Conservation (phyloP, 2,113 vertebrate genomes). For the Sphaerodactylus townsendi region DNA sequence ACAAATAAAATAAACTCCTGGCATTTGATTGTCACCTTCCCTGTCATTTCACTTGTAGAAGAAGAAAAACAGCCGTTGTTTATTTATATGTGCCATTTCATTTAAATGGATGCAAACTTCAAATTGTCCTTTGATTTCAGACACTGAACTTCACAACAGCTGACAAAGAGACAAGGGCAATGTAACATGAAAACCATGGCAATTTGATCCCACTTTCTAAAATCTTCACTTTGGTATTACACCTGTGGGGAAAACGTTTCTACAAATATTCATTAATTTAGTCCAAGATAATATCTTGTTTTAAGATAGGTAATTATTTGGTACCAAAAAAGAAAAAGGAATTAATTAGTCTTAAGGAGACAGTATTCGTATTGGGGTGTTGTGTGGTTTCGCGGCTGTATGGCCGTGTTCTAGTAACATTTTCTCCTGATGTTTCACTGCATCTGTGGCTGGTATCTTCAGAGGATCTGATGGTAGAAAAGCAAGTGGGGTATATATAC, state of each 20-base stretch:
- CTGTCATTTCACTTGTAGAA: background rate
- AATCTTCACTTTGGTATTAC: constrained; percentile 1
- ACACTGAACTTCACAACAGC: background rate
- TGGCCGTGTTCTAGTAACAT: too few species aligned
- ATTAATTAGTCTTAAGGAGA: background rate
- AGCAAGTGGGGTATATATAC: too few species aligned
- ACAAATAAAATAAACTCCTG: background rate
- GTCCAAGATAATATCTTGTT: background rate
- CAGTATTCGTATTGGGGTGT: background rate
- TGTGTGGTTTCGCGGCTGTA: too few species aligned
- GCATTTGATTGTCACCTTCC: background rate
- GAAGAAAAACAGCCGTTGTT: background rate
- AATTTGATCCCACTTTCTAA: too few species aligned
- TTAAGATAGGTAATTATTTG: background rate
- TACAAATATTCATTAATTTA: constrained; percentile 6
- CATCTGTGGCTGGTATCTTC: too few species aligned
- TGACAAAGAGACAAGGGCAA: background rate
- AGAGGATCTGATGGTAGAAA: too few species aligned
- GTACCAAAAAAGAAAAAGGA: background rate
- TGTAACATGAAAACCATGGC: too few species aligned
- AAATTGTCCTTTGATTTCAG: background rate
- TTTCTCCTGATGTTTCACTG: too few species aligned
- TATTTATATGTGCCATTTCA: background rate
- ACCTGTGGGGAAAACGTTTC: constrained; percentile 8
- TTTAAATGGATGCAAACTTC: background rate